Conservation (phyloP, 1,140 invertebrate genomes). For the Drosophila subpulchrella region DNA sequence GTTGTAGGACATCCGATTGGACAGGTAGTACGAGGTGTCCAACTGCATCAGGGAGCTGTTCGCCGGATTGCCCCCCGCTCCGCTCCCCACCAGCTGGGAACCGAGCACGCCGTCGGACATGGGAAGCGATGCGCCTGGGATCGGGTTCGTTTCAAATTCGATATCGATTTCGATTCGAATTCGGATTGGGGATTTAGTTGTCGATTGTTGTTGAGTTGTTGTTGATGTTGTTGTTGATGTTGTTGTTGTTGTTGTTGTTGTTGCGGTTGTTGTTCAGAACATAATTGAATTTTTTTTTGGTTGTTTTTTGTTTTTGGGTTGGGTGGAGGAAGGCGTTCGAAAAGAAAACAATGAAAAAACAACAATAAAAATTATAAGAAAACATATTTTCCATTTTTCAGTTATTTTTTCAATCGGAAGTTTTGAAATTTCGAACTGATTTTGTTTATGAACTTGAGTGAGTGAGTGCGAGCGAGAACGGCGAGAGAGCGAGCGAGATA, state of each 20-base stretch:
- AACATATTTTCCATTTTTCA: slow-evolving; percentile 47
- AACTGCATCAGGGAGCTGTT: slow-evolving; percentile 75
- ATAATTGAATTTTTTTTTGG: slow-evolving; percentile 46
- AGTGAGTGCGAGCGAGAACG: slow-evolving; percentile 47
- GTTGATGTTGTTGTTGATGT: slow-evolving; percentile 46
- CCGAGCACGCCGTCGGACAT: slow-evolving; percentile 73
- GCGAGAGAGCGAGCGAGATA: slow-evolving; percentile 38
- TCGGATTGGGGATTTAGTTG: slow-evolving; percentile 30
- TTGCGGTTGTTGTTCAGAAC: slow-evolving; percentile 61
- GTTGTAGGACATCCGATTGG: slow-evolving; percentile 82
- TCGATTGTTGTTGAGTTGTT: slow-evolving; percentile 60
- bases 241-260: slow-evolving; percentile 55
- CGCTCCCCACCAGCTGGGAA: slow-evolving; percentile 59
- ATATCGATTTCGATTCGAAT: slow-evolving; percentile 1
- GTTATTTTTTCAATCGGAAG: slow-evolving; percentile 25
- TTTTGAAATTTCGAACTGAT: slow-evolving; percentile 29
- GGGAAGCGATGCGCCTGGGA: slow-evolving; percentile 70
- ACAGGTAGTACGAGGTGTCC: slow-evolving; percentile 74
- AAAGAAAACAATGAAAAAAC: slow-evolving; percentile 73
- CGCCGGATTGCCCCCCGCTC: slow-evolving; percentile 59
- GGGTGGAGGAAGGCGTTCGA: slow-evolving; percentile 59
- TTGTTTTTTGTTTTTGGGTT: slow-evolving; percentile 37
- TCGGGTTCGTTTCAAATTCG: slow-evolving; percentile 18
- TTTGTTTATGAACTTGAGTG: slow-evolving; percentile 32
- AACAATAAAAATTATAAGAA: slow-evolving; percentile 79